Evolutionary conservation across 2,888 invertebrate species (phyloP).

Genomic region (Nineta flava): DNA sequence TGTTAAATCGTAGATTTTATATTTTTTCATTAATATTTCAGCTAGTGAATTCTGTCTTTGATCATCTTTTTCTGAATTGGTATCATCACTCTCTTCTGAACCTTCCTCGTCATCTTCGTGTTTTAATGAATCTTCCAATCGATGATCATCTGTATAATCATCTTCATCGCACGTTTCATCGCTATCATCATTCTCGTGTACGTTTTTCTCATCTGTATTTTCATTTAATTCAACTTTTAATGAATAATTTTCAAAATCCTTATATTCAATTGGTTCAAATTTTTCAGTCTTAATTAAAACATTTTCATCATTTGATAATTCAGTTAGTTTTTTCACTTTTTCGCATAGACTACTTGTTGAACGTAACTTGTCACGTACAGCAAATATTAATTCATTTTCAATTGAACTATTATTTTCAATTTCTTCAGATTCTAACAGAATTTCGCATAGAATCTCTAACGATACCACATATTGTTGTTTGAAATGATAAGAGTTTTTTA

Average conservation of each 20-base stretch:
- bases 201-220: background rate
- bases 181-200: background rate
- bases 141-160: background rate
- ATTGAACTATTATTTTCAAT: background rate
- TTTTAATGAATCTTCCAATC: background rate
- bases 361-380: background rate
- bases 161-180: background rate
- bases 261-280: no score
- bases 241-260: no score
- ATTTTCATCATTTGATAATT: background rate
- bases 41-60: background rate
- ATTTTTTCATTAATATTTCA: background rate
- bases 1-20: background rate
- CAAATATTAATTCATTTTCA: background rate
- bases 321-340: background rate
- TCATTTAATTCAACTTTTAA: background rate
- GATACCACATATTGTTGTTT: constrained; percentile 1
- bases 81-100: background rate
- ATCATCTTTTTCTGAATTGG: background rate
- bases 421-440: background rate
- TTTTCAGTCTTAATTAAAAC: background rate
- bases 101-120: background rate
- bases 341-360: background rate
- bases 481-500: background rate
- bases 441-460: background rate